Evolutionary conservation across 1,140 invertebrate species (phyloP).

Genomic region (Euborellia annulipes): DNA sequence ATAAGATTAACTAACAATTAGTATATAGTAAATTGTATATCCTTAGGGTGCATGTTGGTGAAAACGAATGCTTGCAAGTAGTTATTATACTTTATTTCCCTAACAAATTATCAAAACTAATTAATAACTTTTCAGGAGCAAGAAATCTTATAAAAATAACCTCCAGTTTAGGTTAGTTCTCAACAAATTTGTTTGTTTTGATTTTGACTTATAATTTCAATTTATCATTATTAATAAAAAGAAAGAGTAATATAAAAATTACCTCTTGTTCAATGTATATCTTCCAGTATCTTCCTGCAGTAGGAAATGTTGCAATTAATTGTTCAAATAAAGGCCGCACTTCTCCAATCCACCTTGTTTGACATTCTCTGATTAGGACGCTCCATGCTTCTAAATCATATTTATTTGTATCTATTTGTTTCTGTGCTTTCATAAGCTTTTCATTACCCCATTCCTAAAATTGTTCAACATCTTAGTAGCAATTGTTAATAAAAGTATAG

Average conservation of each 20-base stretch:
- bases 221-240: neutral
- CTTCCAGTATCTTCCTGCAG: conserved; percentile 95
- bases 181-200: no score
- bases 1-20: no score
- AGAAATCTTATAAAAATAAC: no score
- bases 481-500: no score
- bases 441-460: conserved; percentile 83
- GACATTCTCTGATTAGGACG: conserved; percentile 78
- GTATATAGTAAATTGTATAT: no score
- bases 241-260: conserved; percentile 15
- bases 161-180: no score
- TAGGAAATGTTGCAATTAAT: conserved; percentile 84
- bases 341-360: conserved; percentile 79
- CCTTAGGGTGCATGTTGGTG: no score
- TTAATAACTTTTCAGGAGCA: no score
- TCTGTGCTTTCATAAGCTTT: conserved; percentile 58
- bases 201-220: no score
- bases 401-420: conserved; percentile 64
- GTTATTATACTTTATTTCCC: no score
- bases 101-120: no score
- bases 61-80: no score
- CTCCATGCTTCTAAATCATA: conserved; percentile 97
- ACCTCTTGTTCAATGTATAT: conserved; percentile 99
- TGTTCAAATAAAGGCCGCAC: conserved; percentile 86
- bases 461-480: conserved; percentile 34